Base-by-base conservation (phyloP, 2,888 invertebrate genomes). In the Drosophila falleni region DNA sequence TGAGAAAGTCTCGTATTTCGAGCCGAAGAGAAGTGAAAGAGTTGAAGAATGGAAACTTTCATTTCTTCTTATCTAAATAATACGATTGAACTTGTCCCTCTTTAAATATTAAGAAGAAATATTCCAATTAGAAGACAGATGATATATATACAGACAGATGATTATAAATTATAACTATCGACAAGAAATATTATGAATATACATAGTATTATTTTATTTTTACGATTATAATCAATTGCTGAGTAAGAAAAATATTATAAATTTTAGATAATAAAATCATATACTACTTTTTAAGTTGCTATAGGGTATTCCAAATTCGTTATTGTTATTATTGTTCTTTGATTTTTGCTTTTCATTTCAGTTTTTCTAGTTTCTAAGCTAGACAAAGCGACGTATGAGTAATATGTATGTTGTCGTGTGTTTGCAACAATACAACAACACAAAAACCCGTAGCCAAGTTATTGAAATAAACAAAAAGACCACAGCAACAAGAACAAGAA, bases 381-480 rank as follows among this genome's bases (percentile, higher is more conserved):
- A 62, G 78, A 73, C 81, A 87, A 89, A 54, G 84, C 61, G 81
- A 53, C 87, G 80, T 86, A 84, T 81, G 84, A 83, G 89, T 76
- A 79, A 89, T 84, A 11, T 37, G 26, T 50, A 13, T 50, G 33
- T 19, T 42, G 42, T 42, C 5, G 8, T 39, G 23, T 11, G 37
- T 26, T n/a, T n/a, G 23, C 10, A 15, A 31, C 15, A 23, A 53
- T 10, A 23, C 51, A 51, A 54, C 54, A 66, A 53, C 37, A 68
- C 47, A 46, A 60, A 33, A 35, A 37, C 56, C 50, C 50, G 50
- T 58, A 70, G 76, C 53, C 59, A 80, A 80, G 80, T 78, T 81
- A 83, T 87, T 87, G 83, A 89, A 90, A 91, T 90, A 84, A 90
- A 86, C 90, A 89, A 89, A 87, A 84, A 84, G 81, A 68, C 74